Conservation (phyloP, 2,113 vertebrate genomes). For the Chamaetylas fuelleborni region DNA sequence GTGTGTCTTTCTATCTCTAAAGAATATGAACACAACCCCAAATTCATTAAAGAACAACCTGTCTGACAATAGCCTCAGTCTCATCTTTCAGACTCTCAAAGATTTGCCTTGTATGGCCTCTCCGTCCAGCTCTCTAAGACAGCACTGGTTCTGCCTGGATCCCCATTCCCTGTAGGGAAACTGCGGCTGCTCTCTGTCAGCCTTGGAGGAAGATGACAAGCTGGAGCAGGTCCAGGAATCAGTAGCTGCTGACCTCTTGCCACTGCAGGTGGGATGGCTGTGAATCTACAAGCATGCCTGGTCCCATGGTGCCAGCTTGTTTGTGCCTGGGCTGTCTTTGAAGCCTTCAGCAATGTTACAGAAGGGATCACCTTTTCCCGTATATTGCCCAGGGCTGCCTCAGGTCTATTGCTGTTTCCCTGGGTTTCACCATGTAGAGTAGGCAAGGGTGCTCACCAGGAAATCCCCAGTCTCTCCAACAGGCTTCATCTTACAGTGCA, state of each 20-base stretch:
- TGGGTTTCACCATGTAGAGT: neutral
- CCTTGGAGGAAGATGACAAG: neutral
- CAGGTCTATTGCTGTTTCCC: neutral
- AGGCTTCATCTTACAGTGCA: neutral
- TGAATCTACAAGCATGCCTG: neutral
- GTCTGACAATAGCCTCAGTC: neutral
- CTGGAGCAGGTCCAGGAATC: neutral
- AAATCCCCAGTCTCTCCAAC: neutral
- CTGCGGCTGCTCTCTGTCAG: neutral
- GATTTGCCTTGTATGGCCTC: neutral
- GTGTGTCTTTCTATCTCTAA: neutral
- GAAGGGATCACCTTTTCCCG: neutral
- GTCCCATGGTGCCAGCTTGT: neutral
- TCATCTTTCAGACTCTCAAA: neutral
- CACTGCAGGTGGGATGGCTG: neutral
- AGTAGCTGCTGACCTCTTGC: neutral
- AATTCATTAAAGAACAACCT: neutral
- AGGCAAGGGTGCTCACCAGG: neutral
- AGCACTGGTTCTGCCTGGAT: neutral
- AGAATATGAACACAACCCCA: neutral
- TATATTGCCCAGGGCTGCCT: neutral
- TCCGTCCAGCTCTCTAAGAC: neutral
- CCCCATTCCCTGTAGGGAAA: accelerated
- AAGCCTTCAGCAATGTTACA: neutral
- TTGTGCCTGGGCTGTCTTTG: neutral